Evolutionary conservation across 2,113 vertebrate genomes (phyloP), one percentile per base, ranked within the genome.

Genomic region (Misgurnus mizolepis): DNA sequence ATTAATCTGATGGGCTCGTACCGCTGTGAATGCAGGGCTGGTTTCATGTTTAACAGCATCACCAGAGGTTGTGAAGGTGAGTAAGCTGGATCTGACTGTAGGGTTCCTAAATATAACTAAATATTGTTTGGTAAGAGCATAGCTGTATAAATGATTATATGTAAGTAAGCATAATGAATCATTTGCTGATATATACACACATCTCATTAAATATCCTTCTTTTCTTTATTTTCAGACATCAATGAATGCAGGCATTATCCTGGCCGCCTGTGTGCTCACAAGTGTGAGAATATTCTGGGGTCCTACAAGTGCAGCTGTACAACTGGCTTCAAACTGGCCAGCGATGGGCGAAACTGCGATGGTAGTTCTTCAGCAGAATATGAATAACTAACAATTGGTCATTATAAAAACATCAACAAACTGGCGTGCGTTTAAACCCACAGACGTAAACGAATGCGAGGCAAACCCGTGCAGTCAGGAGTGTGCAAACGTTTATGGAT

Each of bases 401-500:
- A 53, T 4, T 12, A 12, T 8, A 47, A 47, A 47, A 34, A 34
- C 27, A 34, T 34, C 27, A 34, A 34, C 27, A 34, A 34, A n/a
- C 53, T 17, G 5, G 17, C 4, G 4, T 6, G 14, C 22, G 1
- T 40, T 47, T 34, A 14, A 6, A 12, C 1, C 7, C 49, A 18
- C 58, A 94, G 93, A 94, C 80, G 60, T 99, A 78, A 98, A 99
- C 0, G 98, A 99, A 76, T 99, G 98, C 72, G 93, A 90, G 71
- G 95, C 85, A 86, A 95, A 82, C 81, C 98, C 96, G 0, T 99
- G 98, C 66, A 97, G 95, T 82, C 98, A 99, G 80, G 96, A 98
- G 83, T 99, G 98, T 3, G 95, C 96, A 84, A 99, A 99, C 0
- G 95, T 99, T 27, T 98, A 97, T 0, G 98, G 98, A 55, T 98